Base-by-base conservation (phyloP, 2,888 invertebrate species). In the Athalia circularis region DNA sequence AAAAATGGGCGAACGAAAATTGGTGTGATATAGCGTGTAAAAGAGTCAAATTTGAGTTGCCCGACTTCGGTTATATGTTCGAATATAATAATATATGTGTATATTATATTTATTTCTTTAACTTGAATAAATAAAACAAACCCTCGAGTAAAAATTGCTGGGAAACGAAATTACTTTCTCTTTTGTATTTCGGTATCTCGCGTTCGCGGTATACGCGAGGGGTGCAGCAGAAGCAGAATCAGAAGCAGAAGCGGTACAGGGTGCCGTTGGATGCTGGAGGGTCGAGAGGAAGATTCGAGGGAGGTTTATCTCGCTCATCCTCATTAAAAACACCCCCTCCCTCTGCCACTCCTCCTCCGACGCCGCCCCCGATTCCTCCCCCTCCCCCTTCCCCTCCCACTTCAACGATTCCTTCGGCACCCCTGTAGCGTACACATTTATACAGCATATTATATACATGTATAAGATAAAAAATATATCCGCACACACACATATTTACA, bases 291-390 rank as follows among this genome's bases (percentile, higher is more conserved):
- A 68, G 64, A 75, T 75, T 75, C 62, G 75, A 75, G 75, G 75
- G 75, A 75, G 75, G 75, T 77, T 88, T 88, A 88, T 88, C 87
- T 87, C 87, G 87, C 87, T 88, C 87, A 87, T 88, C 88, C 88
- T 88, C 88, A 87, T 89, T 89, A 89, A 87, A 86, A 86, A 84
- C 85, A 84, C 85, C 83, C 83, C 79, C 80, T 79, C 81, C 81
- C 9, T 59, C 9, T 54, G 62, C 80, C 84, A 83, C 84, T 80
- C 83, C 84, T 82, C 72, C 74, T 68, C 45, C 70, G 45, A 6
- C 52, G 72, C 2, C 54, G 29, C 78, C 65, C 29, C 72, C 52
- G 45, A 11, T 64, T 72, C 8, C 72, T 72, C 74, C n/a, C 74
- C 52, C 54, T 57, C 11, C 81, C 77, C 8, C 72, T 72, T 68